Evolutionary conservation across 2,797 vertebrate genomes (phyloP).

Genomic region (Hemitrygon akajei): DNA sequence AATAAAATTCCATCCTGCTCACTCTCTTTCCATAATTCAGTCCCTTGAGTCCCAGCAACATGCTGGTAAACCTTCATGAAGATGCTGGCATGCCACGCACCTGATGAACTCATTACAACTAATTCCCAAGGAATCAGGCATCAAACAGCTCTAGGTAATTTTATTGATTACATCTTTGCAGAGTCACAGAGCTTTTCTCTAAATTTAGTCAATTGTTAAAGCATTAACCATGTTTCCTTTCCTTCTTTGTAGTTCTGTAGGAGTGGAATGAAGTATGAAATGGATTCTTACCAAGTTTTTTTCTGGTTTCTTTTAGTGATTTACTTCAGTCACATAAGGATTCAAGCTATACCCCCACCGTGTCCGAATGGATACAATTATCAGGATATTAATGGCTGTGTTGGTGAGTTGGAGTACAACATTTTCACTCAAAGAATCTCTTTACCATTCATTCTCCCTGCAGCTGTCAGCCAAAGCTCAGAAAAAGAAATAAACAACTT

Average conservation of each 20-base stretch:
- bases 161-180: not conserved
- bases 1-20: too few species aligned
- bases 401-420: not conserved
- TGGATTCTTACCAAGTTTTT: not conserved
- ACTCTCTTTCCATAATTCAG: too few species aligned
- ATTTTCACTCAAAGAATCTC: not conserved
- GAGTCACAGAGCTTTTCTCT: not conserved
- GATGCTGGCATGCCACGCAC: too few species aligned
- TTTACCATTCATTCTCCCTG: not conserved
- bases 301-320: not conserved
- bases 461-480: too few species aligned
- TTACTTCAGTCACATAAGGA: not conserved
- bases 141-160: not conserved
- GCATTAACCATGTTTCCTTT: not conserved
- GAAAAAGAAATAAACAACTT: too few species aligned
- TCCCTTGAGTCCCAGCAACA: too few species aligned
- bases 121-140: not conserved
- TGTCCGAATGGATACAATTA: not conserved
- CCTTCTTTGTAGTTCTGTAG: not conserved
- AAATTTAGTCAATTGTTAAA: not conserved
- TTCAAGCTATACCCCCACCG: rapidly evolving
- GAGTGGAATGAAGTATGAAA: not conserved
- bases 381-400: rapidly evolving
- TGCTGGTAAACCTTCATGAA: too few species aligned
- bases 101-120: not conserved